Percentiles rank a stretch among this genome's conserved stretches.
These are phyloP conservation scores for Cladopsammia gracilis DNA, from an alignment of 64 coral and sea anemone genomes.

Conservation along the genomic window DNA sequence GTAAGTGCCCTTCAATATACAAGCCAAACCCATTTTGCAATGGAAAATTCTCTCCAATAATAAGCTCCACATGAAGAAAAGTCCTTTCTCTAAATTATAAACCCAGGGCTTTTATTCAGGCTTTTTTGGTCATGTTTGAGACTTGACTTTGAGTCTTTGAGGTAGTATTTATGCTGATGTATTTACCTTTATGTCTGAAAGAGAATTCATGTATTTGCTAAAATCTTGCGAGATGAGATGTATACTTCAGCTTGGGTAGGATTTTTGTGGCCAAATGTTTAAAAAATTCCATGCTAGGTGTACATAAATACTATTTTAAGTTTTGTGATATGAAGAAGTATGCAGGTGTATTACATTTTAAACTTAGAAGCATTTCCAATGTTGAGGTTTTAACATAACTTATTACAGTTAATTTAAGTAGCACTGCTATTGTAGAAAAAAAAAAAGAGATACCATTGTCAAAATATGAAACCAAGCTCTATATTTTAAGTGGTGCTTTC, in stretches of 20 bases:
- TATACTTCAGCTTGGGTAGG: background rate
- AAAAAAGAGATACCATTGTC: too few species aligned
- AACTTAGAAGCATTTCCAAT: background rate
- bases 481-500: too few species aligned
- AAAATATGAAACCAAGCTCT: too few species aligned
- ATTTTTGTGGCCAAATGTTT: background rate
- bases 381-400: slow-evolving; percentile 29
- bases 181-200: background rate
- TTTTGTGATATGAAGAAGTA: background rate
- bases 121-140: background rate
- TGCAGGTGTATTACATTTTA: slow-evolving; percentile 3
- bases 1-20: too few species aligned
- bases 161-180: background rate
- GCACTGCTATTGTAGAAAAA: background rate
- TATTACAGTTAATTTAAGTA: slow-evolving; percentile 37
- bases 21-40: too few species aligned
- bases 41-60: too few species aligned
- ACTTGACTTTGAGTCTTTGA: background rate
- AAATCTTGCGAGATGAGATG: background rate
- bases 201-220: too few species aligned
- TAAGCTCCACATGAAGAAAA: too few species aligned
- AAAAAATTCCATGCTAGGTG: slow-evolving; percentile 23
- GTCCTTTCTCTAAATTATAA: background rate
- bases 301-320: background rate
- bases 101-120: background rate